Percentiles rank a stretch among this genome's conserved stretches.
Evolutionary conservation across 2,888 invertebrate genomes (phyloP).

Genomic region (Lycophotia porphyrea): DNA sequence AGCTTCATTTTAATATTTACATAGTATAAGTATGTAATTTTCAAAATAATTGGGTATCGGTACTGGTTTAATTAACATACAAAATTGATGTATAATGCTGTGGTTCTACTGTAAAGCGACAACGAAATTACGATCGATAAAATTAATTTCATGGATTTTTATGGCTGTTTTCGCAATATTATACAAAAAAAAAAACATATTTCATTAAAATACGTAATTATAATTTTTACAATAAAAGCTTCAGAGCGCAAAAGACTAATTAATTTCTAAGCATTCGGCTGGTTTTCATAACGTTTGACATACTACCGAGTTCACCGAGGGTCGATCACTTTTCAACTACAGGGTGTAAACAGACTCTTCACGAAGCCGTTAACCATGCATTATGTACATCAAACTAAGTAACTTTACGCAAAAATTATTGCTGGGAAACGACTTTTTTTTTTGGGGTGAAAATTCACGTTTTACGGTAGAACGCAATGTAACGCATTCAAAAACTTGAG

Average conservation of each 20-base stretch:
- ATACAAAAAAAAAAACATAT: background rate
- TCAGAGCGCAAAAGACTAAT: background rate
- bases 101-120: background rate
- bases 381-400: no score
- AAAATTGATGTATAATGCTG: background rate
- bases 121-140: background rate
- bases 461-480: no score
- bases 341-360: no score
- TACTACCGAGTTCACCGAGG: background rate
- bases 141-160: background rate
- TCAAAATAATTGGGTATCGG: constrained; percentile 8
- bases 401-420: no score
- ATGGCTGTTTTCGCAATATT: background rate
- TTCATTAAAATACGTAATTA: background rate
- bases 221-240: constrained; percentile 5
- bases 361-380: no score
- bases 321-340: no score
- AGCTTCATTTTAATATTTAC: constrained; percentile 37
- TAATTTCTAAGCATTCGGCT: background rate
- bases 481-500: no score
- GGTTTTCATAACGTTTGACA: background rate
- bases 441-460: no score
- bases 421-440: no score
- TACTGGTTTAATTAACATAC: constrained; percentile 15
- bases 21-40: constrained; percentile 10